Conservation (phyloP, 2,888 invertebrate species). For the Emmelina monodactyla region DNA sequence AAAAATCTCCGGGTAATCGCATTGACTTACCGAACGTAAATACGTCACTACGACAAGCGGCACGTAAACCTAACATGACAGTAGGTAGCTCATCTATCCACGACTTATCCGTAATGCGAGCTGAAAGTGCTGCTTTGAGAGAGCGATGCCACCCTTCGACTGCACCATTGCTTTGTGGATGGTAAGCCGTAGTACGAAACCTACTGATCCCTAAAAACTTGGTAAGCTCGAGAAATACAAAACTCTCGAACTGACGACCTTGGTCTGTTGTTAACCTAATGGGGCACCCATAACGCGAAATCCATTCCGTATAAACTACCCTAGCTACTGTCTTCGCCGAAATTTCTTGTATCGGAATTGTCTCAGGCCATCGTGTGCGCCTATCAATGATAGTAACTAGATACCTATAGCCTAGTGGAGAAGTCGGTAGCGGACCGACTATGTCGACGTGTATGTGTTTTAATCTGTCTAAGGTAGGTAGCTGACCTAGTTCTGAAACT, state of each 20-base stretch:
- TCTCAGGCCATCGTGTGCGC: too few relatives aligned
- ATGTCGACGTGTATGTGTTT: too few relatives aligned
- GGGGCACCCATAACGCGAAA: conserved; percentile 16
- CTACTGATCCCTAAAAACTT: conserved; percentile 13
- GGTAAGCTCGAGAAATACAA: conserved; percentile 11
- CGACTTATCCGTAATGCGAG: conserved; percentile 3
- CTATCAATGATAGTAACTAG: too few relatives aligned
- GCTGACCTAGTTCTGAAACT: too few relatives aligned
- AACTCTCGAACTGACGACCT: conserved; percentile 14
- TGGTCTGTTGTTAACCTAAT: conserved; percentile 13
- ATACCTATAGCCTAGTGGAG: too few relatives aligned
- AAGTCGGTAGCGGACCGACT: too few relatives aligned
- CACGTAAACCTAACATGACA: conserved; percentile 22
- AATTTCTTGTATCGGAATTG: too few relatives aligned
- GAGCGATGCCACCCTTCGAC: conserved; percentile 18
- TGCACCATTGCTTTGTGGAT: conserved; percentile 15
- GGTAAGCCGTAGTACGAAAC: conserved; percentile 15
- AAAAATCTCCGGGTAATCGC: conserved; percentile 21
- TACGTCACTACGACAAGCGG: conserved; percentile 15
- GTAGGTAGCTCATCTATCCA: conserved; percentile 20
- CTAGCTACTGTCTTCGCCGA: too few relatives aligned
- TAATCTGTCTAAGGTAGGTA: too few relatives aligned
- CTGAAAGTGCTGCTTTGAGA: conserved; percentile 16
- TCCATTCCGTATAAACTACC: conserved; percentile 16
- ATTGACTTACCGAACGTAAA: conserved; percentile 18